Base-by-base conservation (phyloP, 2,888 invertebrate species). In the Mesorhabditis sp. region DNA sequence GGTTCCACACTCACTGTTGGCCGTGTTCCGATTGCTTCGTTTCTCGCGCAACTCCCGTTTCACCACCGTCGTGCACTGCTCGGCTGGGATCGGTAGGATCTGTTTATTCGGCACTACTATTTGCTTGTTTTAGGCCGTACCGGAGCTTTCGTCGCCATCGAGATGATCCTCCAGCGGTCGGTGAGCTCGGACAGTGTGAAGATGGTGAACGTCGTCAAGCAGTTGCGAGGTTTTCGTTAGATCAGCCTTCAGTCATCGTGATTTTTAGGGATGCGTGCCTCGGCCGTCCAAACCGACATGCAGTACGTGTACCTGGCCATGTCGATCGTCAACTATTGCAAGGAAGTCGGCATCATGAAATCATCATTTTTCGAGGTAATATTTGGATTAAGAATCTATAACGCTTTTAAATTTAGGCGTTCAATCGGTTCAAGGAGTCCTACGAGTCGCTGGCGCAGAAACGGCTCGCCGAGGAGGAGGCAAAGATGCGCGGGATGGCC, bases 11-110 rank as follows among this genome's bases (percentile, higher is more conserved):
- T 67, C 69, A 64, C 41, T 67, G 45, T 62, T 62, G 61, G 70
- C 70, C 4, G 65, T 67, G 4, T 70, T 74, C 28, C 68, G 72
- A 4, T 28, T 72, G n/a, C 67, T 74, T 15, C 66, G 63, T 3
- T 7, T 50, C n/a, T 43, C 70, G 13, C 70, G 74, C 5, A 62
- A 69, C 6, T 66, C 68, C 10, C 45, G 44, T 10, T 64, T 45
- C 41, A 66, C 74, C 1, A 66, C 68, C 43, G 45, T 73, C n/a
- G 71, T 74, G 7, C 74, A 74, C 43, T 74, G 74, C 64, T 73
- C 71, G 41, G 74, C 72, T 5, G 74, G 74, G 45, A 70, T 74
- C 43, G 74, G 74, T 43, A 63, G 68, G 64, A 68, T 66, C 15
- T 62, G 73, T 10, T 66, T 67, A 5, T 50, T 72, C 7, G 70